Conservation (phyloP, 2,797 vertebrate genomes). For the Arremon brunneinucha region DNA sequence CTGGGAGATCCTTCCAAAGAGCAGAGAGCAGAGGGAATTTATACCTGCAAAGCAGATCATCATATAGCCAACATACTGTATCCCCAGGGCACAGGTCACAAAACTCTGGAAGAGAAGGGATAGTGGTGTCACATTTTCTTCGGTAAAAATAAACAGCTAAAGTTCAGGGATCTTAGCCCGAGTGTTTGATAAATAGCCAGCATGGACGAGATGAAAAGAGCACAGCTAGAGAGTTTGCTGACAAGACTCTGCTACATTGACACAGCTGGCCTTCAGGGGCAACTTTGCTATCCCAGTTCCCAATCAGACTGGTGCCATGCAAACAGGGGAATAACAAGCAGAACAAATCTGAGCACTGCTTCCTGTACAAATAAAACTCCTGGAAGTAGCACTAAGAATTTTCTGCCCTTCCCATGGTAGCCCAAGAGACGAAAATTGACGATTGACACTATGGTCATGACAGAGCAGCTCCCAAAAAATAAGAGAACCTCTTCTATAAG, state of each 20-base stretch:
- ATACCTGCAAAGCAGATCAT: slow-evolving; percentile 92
- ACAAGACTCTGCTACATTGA: background rate
- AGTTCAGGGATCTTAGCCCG: background rate
- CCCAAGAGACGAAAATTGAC: background rate
- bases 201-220: background rate
- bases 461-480: background rate
- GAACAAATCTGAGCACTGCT: background rate
- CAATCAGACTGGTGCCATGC: background rate
- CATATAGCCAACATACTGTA: slow-evolving; percentile 86
- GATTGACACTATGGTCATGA: background rate
- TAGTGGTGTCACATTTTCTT: background rate
- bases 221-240: background rate
- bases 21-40: slow-evolving; percentile 83
- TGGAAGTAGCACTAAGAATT: background rate
- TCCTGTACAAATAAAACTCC: background rate
- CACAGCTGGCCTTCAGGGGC: background rate
- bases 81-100: slow-evolving; percentile 89
- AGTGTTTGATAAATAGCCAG: background rate
- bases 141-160: background rate
- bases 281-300: background rate
- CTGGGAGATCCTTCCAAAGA: slow-evolving; percentile 83
- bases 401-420: background rate
- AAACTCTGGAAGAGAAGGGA: slow-evolving; percentile 81
- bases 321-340: background rate
- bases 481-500: background rate